Base-by-base conservation (phyloP, 1,140 invertebrate genomes). In the Formica selysi region DNA sequence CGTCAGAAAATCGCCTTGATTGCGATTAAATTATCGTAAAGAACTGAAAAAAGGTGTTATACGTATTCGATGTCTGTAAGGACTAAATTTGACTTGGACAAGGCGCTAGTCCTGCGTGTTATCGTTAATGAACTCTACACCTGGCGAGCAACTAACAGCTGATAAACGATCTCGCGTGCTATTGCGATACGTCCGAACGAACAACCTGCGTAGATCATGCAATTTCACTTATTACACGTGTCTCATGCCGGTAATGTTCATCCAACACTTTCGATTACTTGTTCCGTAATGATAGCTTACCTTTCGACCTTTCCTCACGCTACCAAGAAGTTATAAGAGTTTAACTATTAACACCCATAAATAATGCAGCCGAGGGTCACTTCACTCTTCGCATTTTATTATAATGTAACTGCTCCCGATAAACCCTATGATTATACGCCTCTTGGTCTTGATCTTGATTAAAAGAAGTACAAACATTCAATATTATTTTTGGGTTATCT, bases 101-200 rank as follows among this genome's bases (percentile, higher is more conserved):
- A 26, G 6, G 26, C 29, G 6, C 13, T 29, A 11, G 61, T 74
- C 10, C 22, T 32, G 11, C 26, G 11, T 81, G 26, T 81, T 59
- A 71, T 71, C 19, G 1, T 81, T 81, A 81, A 81, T 61, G 51
- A 81, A 73, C 10, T 13, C 6, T 57, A 71, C 19, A 44, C 26
- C 26, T 44, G n/a, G 26, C 29, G 36, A 71, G 38, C 51, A 83
- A 61, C 38, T 73, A 73, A 73, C 6, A 73, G 19, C 51, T 59
- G 67, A 81, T 81, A 81, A 71, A 38, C 48, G 36, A 81, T 61
- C 79, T 81, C 51, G 79, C 62, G 76, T 79, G 61, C 11, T 26
- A 19, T 32, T 26, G 2, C 19, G 10, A 76, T 67, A 38, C 19
- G 13, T 54, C 8, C 6, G 16, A 3, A 3, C 22, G 16, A 3